Base-by-base conservation (phyloP, 2,888 invertebrate genomes). In the Ypsolopha scabrella region DNA sequence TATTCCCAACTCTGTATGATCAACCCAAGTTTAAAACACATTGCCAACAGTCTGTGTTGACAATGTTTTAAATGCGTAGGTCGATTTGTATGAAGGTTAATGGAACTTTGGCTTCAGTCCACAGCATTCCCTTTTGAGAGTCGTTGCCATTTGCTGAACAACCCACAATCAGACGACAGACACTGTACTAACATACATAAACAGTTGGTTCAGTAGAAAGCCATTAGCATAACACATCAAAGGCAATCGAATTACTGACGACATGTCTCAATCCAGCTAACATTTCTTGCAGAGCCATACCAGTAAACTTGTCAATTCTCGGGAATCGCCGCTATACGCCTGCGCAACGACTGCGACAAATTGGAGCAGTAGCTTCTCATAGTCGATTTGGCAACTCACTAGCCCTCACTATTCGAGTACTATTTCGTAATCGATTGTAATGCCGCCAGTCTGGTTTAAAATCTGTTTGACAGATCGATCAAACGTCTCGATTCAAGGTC, bases 351-450 rank as follows among this genome's bases (percentile, higher is more conserved):
- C 24, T 13, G 33, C 13, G 35, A 41, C 51, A 51, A 51, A 46
- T 51, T 38, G 46, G 43, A 50, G 50, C 46, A 37, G 51, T 51
- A 47, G 47, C 51, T 39, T 39, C 39, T 38, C 41, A 58, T 55
- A 50, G 41, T 51, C 41, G 53, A 48, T 53, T 55, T 53, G 44
- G 55, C 53, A 55, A 53, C 48, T 52, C 52, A 24, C 24, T 24
- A 24, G 44, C 54, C 48, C 50, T 51, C 34, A 59, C 57, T 56
- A 61, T 54, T 55, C 52, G 53, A 24, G 24, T 24, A 24, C 4
- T 24, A 57, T 74, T 67, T 71, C 63, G 68, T 63, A 73, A 74
- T 59, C 59, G 58, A 64, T 65, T 54, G 66, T 64, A 68, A 73
- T 69, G 71, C 64, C 58, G 63, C 56, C 59, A 62, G 63, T 70